These are phyloP conservation scores for Erebia ligea DNA, from an alignment of 2,888 invertebrate species.

Conservation along the genomic window DNA sequence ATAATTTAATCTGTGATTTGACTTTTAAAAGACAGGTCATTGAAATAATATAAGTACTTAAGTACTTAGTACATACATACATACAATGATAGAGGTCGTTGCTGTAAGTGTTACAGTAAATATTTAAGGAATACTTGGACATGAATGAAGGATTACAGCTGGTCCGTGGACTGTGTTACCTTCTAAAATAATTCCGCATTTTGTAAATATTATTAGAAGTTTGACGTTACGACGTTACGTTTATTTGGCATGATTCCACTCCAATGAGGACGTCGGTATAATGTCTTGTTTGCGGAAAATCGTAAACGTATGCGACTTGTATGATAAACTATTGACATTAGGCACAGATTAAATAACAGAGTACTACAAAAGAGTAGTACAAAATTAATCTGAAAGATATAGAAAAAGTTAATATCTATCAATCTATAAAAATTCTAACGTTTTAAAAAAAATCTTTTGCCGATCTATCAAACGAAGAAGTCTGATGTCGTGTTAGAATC, in stretches of 20 bases:
- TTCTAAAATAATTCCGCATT: conserved; percentile 32
- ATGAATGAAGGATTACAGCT: conserved; percentile 12
- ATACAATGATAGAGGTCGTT: too few species aligned
- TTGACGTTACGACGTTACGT: conserved; percentile 49
- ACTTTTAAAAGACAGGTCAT: too few species aligned
- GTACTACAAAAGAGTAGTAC: not conserved
- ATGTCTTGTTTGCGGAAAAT: conserved; percentile 38
- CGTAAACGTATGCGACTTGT: conserved; percentile 1
- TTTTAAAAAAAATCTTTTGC: too few species aligned
- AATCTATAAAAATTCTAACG: too few species aligned
- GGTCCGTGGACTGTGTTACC: conserved; percentile 14
- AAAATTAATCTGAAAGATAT: not conserved
- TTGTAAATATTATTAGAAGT: conserved; percentile 47
- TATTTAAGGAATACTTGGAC: not conserved
- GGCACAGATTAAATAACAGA: too few species aligned
- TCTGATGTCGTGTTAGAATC: too few species aligned
- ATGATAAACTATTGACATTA: not conserved
- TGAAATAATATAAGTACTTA: too few species aligned
- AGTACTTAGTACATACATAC: too few species aligned
- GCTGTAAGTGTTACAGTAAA: too few species aligned
- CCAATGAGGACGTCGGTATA: conserved; percentile 45
- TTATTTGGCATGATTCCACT: conserved; percentile 44
- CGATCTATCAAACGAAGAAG: too few species aligned
- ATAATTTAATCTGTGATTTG: too few species aligned
- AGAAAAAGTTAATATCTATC: too few species aligned